phyloP scores from a whole-genome alignment of 2,797 vertebrate genomes.

The Botia kubotai region DNA sequence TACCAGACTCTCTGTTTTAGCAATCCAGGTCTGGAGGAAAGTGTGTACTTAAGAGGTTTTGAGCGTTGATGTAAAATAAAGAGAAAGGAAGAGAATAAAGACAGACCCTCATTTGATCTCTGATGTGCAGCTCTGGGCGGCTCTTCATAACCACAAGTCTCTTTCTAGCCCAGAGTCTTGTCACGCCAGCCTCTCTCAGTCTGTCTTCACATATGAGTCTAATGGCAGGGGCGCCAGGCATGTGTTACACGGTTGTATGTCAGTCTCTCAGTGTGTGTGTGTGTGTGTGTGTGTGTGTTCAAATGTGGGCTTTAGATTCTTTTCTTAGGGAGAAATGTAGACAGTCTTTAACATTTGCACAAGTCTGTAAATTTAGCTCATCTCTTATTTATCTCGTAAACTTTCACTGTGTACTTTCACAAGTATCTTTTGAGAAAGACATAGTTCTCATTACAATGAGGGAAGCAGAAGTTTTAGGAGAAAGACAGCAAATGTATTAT shows the following conservation, averaged over 20 bases:
- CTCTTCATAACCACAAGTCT: conserved; percentile 23
- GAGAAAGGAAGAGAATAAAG: conserved; percentile 19
- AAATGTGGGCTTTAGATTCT: conserved; percentile 16
- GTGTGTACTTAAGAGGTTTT: conserved; percentile 21
- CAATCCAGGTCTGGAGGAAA: conserved; percentile 2
- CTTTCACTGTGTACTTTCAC: conserved; percentile 29
- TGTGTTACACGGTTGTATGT: conserved; percentile 39
- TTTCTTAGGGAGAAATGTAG: neutral
- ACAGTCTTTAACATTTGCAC: conserved; percentile 14
- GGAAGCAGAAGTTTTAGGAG: conserved; percentile 4
- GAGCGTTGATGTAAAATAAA: conserved; percentile 17
- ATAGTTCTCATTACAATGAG: neutral
- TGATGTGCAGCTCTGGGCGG: conserved; percentile 39
- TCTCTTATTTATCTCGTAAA: conserved; percentile 41
- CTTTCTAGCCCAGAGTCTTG: neutral
- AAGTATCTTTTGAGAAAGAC: neutral
- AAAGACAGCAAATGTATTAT: neutral
- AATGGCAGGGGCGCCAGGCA: conserved; percentile 31
- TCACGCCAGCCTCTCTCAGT: conserved; percentile 34
- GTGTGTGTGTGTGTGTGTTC: conserved; percentile 4
- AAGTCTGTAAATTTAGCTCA: conserved; percentile 23
- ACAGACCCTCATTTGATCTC: conserved; percentile 35
- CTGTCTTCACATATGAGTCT: conserved; percentile 17
- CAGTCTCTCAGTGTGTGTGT: conserved; percentile 19
- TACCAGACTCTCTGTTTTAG: conserved; percentile 26